Evolutionary conservation across 1,140 invertebrate genomes (phyloP), one percentile per base, ranked within the genome.

Genomic region (Zaprionus davidi): DNA sequence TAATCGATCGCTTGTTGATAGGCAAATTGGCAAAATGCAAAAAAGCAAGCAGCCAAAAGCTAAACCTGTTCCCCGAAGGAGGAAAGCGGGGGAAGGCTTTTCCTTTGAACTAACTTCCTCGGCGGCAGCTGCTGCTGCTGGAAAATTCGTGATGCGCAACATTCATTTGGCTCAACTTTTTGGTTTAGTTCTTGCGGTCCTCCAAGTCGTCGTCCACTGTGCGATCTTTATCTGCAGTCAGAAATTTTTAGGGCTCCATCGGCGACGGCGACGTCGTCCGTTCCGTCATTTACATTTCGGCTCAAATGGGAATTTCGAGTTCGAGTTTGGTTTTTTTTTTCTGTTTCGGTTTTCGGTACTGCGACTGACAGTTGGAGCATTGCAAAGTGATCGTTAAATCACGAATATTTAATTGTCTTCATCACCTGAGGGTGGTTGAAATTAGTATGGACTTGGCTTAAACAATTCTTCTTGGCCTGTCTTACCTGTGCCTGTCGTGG

Each of bases 391-490:
- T 92, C 91, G 91, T 92, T 92, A 90, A 92, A 92, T 92, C 91
- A 92, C 91, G 91, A 92, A 92, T 92, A 92, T 92, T 92, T 92
- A 92, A 92, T 92, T 92, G 91, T 92, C 88, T 92, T 92, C 87
- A 92, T 92, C 91, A 92, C 91, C 91, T 88, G 81, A 91, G 91
- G 91, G 85, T 90, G 84, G 79, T 92, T 91, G 79, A 91, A 90
- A 90, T 90, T 90, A 90, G 85, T 90, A 85, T 90, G 86, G 86
- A 82, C 80, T 90, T 90, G 86, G 60, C 72, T 81, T 69, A 74
- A 79, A 79, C 85, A 90, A 90, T 90, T 90, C 85, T 79, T 80
- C 76, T 72, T 85, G 71, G 44, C 59, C 66, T 28, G 70, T 9
- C 44, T 24, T 17, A 67, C 20, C 46, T 49, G 17, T 11, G 22